Evolutionary conservation across 1,140 invertebrate genomes (phyloP).

Genomic region (Lethrus apterus): DNA sequence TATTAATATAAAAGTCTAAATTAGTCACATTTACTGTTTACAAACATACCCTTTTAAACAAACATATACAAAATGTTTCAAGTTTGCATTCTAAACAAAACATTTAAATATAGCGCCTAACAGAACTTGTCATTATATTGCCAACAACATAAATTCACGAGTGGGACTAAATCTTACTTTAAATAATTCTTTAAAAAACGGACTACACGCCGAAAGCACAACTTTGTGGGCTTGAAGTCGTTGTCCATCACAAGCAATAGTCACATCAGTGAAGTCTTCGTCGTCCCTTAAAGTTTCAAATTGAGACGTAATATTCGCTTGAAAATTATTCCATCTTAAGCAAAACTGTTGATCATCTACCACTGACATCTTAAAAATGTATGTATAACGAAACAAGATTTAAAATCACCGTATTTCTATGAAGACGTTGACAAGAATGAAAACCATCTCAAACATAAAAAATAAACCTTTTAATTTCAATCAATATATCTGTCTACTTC

Average conservation of each 20-base stretch:
- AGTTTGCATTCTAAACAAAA: too few species aligned
- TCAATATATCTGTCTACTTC: slow-evolving; percentile 33
- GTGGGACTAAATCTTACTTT: slow-evolving; percentile 51
- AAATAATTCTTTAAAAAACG: slow-evolving; percentile 74
- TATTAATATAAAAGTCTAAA: too few species aligned
- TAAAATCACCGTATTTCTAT: not conserved
- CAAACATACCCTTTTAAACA: not conserved
- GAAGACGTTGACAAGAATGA: not conserved
- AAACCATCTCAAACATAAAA: slow-evolving; percentile 31
- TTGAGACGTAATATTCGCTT: slow-evolving; percentile 72
- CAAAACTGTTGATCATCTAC: slow-evolving; percentile 77
- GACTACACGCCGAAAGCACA: slow-evolving; percentile 70
- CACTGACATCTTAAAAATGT: slow-evolving; percentile 42
- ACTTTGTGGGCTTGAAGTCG: slow-evolving; percentile 72
- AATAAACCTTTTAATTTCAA: slow-evolving; percentile 36
- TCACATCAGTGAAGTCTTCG: slow-evolving; percentile 78
- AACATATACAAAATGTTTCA: not conserved
- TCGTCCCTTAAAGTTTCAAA: slow-evolving; percentile 70
- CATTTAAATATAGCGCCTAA: not conserved
- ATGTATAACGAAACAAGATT: slow-evolving; percentile 1
- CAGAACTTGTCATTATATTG: not conserved
- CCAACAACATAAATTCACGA: slow-evolving; percentile 2
- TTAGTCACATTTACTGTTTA: too few species aligned
- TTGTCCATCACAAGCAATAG: slow-evolving; percentile 70
- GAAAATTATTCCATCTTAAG: slow-evolving; percentile 89